Conservation (phyloP, 1,140 invertebrate genomes). For the Leptinotarsa undecemlineata region DNA sequence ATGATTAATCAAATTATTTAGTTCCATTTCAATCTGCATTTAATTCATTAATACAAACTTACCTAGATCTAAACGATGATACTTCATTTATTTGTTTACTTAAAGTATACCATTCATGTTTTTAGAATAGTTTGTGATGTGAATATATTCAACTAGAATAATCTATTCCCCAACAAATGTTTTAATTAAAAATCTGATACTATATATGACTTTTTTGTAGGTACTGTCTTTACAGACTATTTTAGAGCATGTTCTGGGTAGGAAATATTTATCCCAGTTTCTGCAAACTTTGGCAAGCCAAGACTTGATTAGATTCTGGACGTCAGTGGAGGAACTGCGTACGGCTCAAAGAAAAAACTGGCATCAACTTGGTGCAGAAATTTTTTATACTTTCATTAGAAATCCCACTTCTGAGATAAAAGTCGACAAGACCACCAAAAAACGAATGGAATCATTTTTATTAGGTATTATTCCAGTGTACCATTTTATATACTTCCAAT, state of each 20-base stretch:
- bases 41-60: too few species aligned
- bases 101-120: too few species aligned
- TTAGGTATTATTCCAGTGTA: conserved; percentile 50
- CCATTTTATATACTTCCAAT: not conserved
- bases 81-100: too few species aligned
- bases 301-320: conserved; percentile 82
- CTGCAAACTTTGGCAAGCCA: conserved; percentile 80
- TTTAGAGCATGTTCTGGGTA: conserved; percentile 70
- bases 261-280: conserved; percentile 77
- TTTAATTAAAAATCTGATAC: too few species aligned
- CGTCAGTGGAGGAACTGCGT: conserved; percentile 83
- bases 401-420: conserved; percentile 78
- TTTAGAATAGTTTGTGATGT: too few species aligned
- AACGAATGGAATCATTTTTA: conserved; percentile 85
- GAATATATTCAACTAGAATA: too few species aligned
- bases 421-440: conserved; percentile 74
- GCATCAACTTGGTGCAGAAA: conserved; percentile 87
- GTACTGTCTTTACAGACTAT: conserved; percentile 68
- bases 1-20: too few species aligned
- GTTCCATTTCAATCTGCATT: too few species aligned
- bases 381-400: conserved; percentile 86
- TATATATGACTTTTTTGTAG: conserved; percentile 38
- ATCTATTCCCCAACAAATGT: too few species aligned
- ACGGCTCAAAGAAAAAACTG: conserved; percentile 71
- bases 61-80: too few species aligned